A percentile compares a stretch with the other conserved stretches of the same genome.
Conservation (phyloP, 64 coral and sea anemone genomes). For the Pachyseris speciosa region DNA sequence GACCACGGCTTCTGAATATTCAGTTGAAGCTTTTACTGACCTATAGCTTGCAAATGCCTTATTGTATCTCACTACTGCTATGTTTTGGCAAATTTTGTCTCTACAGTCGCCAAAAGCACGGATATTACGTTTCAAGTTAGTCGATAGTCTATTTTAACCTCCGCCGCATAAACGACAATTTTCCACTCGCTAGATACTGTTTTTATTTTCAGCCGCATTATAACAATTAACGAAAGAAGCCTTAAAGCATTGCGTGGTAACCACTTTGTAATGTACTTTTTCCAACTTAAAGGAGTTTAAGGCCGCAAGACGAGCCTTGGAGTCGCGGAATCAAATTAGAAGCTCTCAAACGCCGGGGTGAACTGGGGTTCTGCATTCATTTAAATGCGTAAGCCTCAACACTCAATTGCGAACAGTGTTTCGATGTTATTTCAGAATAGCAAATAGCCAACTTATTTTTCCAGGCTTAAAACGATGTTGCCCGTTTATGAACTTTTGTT, state of each 20-base stretch:
- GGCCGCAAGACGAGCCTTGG: not conserved
- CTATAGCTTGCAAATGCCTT: not conserved
- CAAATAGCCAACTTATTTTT: not conserved
- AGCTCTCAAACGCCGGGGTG: too few relatives aligned
- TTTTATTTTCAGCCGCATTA: not conserved
- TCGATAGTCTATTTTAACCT: too few relatives aligned
- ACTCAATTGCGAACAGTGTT: not conserved
- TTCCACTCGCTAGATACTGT: not conserved
- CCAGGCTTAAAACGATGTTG: too few relatives aligned
- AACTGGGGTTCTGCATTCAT: not conserved
- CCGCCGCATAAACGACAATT: not conserved
- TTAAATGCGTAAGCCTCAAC: not conserved
- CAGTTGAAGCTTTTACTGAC: too few relatives aligned
- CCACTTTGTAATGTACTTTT: not conserved
- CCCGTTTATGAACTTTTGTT: not conserved
- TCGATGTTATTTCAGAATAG: not conserved
- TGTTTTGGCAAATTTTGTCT: too few relatives aligned
- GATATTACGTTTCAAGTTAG: too few relatives aligned
- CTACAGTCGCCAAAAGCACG: too few relatives aligned
- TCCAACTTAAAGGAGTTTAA: not conserved
- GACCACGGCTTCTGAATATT: not conserved
- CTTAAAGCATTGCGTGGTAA: not conserved
- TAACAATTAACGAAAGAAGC: not conserved
- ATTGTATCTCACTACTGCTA: not conserved
- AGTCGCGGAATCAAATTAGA: not conserved